Conservation (phyloP, 2,888 invertebrate species). For the Coecobrya sp. region DNA sequence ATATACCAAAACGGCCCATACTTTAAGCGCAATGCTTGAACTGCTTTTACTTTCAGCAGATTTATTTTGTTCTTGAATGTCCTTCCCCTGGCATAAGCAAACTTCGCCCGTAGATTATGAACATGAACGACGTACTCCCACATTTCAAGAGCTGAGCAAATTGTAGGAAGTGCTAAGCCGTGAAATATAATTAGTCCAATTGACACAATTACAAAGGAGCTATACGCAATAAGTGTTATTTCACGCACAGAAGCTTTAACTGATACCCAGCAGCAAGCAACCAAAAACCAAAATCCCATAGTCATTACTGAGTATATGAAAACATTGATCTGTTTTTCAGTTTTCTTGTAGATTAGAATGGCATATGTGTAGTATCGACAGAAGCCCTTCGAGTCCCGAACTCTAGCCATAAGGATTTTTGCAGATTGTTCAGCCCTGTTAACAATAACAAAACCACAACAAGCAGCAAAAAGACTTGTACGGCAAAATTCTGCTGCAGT, state of each 20-base stretch:
- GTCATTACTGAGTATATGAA: neutral
- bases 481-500: too few species aligned
- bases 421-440: neutral
- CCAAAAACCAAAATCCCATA: neutral
- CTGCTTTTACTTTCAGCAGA: neutral
- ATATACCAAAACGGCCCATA: neutral
- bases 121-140: neutral
- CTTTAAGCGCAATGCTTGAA: neutral
- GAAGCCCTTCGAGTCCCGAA: neutral
- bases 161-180: neutral
- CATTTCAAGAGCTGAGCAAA: neutral
- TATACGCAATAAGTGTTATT: neutral
- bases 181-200: neutral
- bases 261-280: neutral
- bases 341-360: neutral
- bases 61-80: neutral
- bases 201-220: neutral
- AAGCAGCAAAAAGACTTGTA: too few species aligned
- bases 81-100: neutral
- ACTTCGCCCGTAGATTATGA: neutral
- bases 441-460: too few species aligned
- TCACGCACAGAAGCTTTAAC: neutral
- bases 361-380: neutral
- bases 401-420: too few species aligned
- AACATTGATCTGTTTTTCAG: neutral